Conservation (phyloP, 2,113 vertebrate genomes). For the Zapornia atra region DNA sequence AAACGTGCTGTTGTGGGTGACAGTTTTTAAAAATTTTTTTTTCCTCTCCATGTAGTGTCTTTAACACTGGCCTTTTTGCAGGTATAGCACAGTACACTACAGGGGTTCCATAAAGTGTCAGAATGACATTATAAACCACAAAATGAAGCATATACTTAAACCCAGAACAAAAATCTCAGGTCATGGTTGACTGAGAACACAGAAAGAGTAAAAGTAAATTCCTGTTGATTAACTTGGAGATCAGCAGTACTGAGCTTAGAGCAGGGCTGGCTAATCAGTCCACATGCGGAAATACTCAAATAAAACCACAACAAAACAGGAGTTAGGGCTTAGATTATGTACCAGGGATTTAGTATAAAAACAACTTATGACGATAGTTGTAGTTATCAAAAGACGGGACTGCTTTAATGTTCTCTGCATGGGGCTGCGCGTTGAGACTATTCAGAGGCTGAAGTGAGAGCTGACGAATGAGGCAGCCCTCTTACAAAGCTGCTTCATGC, state of each 20-base stretch:
- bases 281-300: not conserved
- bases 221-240: not conserved
- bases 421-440: not conserved
- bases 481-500: not conserved
- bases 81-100: not conserved
- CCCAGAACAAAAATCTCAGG: not conserved
- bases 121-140: not conserved
- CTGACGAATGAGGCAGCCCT: not conserved
- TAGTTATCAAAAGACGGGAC: not conserved
- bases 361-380: not conserved
- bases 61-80: conserved; percentile 17
- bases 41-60: not conserved
- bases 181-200: not conserved
- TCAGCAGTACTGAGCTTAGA: not conserved
- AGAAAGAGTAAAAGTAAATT: not conserved
- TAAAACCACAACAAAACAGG: not conserved
- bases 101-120: not conserved
- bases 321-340: not conserved
- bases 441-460: not conserved
- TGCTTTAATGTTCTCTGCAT: conserved; percentile 9
- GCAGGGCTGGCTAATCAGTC: not conserved
- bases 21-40: conserved; percentile 5
- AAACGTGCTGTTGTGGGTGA: conserved; percentile 48
- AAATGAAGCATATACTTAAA: not conserved
- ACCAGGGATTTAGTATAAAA: not conserved